These are phyloP conservation scores for Aphelocoma californica DNA, from an alignment of 2,797 vertebrate genomes.

Conservation along the genomic window DNA sequence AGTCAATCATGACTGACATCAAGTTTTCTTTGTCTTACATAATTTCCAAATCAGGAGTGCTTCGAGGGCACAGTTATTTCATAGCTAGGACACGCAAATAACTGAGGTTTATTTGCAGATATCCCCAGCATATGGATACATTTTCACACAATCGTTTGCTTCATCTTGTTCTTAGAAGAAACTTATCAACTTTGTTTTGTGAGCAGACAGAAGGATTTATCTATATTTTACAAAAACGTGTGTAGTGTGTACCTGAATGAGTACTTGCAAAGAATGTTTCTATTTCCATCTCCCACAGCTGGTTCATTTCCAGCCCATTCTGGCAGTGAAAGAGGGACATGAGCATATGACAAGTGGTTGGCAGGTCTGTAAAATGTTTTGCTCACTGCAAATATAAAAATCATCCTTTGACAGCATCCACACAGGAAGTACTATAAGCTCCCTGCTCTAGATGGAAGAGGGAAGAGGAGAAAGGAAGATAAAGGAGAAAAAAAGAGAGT, in stretches of 20 bases:
- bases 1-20: not conserved
- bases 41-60: not conserved
- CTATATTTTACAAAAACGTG: not conserved
- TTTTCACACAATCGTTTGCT: not conserved
- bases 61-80: not conserved
- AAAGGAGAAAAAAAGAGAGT: not conserved
- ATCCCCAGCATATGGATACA: not conserved
- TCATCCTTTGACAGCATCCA: not conserved
- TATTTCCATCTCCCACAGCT: not conserved
- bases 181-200: not conserved
- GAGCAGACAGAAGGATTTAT: not conserved
- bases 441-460: not conserved
- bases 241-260: not conserved
- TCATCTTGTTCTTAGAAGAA: not conserved
- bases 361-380: not conserved
- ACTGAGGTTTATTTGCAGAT: not conserved
- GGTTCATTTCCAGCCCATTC: not conserved
- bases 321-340: not conserved
- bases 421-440: not conserved
- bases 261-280: not conserved
- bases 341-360: accelerated
- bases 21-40: not conserved
- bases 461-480: not conserved
- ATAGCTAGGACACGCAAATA: not conserved
- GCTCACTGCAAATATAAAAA: not conserved